phyloP scores from a whole-genome alignment of 2,113 vertebrate genomes.

The Lepidothrix coronata region DNA sequence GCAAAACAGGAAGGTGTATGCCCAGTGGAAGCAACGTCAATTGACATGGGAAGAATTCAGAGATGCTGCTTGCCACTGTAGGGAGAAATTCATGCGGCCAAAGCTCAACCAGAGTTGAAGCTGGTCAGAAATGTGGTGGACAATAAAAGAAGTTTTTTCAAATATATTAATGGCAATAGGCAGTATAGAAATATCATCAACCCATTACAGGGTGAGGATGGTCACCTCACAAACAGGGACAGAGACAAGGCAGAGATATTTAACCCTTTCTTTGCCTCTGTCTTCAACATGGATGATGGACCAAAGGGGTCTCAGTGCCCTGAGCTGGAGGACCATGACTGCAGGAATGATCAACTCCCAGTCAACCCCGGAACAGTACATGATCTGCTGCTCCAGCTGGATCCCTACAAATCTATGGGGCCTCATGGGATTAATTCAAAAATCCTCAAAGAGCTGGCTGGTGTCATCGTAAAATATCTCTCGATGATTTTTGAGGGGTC shows the following conservation, averaged over 20 bases:
- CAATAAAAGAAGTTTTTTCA: neutral
- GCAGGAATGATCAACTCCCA: neutral
- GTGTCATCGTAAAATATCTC: neutral
- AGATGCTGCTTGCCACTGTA: neutral
- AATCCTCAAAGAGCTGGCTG: neutral
- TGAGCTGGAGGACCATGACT: neutral
- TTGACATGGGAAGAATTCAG: neutral
- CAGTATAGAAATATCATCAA: neutral
- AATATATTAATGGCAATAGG: neutral
- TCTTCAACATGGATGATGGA: neutral
- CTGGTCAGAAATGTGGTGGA: neutral
- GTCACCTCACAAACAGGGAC: neutral
- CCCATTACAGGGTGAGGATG: too few relatives aligned
- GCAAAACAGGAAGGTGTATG: neutral
- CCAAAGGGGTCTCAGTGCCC: neutral
- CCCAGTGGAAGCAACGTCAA: neutral
- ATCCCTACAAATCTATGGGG: neutral
- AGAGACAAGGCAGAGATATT: neutral
- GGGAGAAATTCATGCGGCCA: neutral
- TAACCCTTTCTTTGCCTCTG: neutral
- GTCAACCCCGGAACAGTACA: neutral
- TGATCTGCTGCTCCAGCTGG: neutral
- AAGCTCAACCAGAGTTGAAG: neutral
- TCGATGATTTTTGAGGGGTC: neutral
- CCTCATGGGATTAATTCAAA: neutral